phyloP scores from a whole-genome alignment of 92 coral and sea anemone species.

The Galaxea fascicularis region DNA sequence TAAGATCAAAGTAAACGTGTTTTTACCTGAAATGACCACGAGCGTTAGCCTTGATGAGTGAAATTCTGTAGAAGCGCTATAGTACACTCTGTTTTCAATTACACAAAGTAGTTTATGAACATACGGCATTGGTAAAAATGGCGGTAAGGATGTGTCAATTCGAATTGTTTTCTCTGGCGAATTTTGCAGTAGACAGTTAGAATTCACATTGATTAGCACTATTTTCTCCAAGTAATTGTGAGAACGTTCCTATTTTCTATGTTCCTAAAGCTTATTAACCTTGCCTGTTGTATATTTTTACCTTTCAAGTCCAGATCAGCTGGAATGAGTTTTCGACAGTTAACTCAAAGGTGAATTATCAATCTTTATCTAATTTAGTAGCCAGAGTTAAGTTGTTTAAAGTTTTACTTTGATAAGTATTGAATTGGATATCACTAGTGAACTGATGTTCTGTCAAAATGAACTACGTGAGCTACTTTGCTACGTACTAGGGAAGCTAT shows the following conservation, averaged over 20 bases:
- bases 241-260: not conserved
- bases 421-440: too few relatives aligned
- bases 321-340: constrained; percentile 27
- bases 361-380: too few relatives aligned
- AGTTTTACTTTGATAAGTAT: too few relatives aligned
- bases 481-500: too few relatives aligned
- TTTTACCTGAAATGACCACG: too few relatives aligned
- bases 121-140: not conserved
- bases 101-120: not conserved
- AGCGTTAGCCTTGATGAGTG: too few relatives aligned
- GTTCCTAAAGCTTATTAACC: not conserved
- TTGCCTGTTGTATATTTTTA: not conserved
- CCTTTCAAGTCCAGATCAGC: not conserved
- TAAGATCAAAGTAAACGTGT: too few relatives aligned
- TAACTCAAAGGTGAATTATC: constrained; percentile 16
- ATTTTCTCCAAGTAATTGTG: not conserved
- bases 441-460: too few relatives aligned
- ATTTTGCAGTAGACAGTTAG: not conserved
- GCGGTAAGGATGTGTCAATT: not conserved
- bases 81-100: not conserved
- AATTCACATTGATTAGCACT: not conserved
- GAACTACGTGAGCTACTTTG: too few relatives aligned
- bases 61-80: too few relatives aligned
- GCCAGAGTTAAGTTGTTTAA: too few relatives aligned
- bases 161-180: not conserved